Conservation (phyloP, 2,797 vertebrate genomes). For the Cheirogaleus major region DNA sequence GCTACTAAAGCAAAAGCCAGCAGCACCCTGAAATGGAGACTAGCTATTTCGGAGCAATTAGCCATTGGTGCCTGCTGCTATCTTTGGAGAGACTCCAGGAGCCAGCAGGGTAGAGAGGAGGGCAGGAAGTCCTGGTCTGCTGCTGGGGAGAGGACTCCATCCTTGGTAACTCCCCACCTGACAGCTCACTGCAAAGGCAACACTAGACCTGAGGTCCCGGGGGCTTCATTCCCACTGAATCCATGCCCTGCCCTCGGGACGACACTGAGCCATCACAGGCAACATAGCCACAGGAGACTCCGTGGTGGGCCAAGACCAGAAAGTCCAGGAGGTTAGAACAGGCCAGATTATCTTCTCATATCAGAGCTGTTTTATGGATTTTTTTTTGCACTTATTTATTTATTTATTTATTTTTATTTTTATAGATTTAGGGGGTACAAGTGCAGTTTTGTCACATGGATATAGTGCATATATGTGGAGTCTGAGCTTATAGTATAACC, state of each 20-base stretch:
- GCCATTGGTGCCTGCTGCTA: slow-evolving; percentile 72
- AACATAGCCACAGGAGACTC: background rate
- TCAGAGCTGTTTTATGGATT: background rate
- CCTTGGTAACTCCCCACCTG: background rate
- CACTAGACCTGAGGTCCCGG: fast-evolving
- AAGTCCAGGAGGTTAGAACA: background rate
- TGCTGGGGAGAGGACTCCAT: slow-evolving; percentile 12
- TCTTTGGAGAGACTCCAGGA: slow-evolving; percentile 77
- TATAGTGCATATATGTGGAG: background rate
- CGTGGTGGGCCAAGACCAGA: background rate
- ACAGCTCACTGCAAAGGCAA: fast-evolving
- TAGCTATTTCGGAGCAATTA: slow-evolving; percentile 79
- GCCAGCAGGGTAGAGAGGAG: background rate
- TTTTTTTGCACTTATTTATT: background rate
- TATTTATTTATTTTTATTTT: background rate
- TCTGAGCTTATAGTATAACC: background rate
- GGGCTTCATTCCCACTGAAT: fast-evolving
- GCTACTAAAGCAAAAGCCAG: slow-evolving; percentile 77
- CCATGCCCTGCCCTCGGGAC: background rate
- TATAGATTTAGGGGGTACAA: background rate
- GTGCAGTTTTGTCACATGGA: background rate
- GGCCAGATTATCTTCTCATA: background rate
- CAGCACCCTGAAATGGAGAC: slow-evolving; percentile 82
- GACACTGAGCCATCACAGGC: too few relatives aligned
- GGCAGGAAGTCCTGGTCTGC: background rate